Conservation (phyloP, 2,888 invertebrate species). For the Melieria crassipennis region DNA sequence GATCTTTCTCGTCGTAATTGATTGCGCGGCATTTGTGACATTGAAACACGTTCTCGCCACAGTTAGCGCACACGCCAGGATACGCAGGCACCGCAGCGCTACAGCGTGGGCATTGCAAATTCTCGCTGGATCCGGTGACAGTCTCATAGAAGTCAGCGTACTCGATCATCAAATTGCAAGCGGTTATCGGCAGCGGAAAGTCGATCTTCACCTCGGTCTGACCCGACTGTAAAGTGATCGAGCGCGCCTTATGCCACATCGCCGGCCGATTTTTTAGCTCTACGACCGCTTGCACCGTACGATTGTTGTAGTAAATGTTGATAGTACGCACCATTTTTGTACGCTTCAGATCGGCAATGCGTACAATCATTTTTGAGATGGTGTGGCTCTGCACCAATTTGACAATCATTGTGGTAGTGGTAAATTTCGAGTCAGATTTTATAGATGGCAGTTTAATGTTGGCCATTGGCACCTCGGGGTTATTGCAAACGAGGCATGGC, state of each 20-base stretch:
- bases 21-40: slow-evolving; percentile 99
- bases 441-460: slow-evolving; percentile 92
- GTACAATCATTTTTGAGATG: slow-evolving; percentile 91
- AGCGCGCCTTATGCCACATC: slow-evolving; percentile 97
- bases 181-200: slow-evolving; percentile 95
- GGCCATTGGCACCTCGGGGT: slow-evolving; percentile 92
- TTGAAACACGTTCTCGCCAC: slow-evolving; percentile 97
- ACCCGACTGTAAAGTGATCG: slow-evolving; percentile 86
- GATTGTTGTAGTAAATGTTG: slow-evolving; percentile 96
- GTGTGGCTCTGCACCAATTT: slow-evolving; percentile 95
- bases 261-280: slow-evolving; percentile 96
- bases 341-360: slow-evolving; percentile 94
- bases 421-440: slow-evolving; percentile 96
- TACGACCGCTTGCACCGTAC: slow-evolving; percentile 95
- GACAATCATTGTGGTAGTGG: slow-evolving; percentile 96
- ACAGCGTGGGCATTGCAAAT: slow-evolving; percentile 94
- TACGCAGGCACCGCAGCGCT: slow-evolving; percentile 97
- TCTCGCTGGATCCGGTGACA: slow-evolving; percentile 87
- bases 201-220: slow-evolving; percentile 97
- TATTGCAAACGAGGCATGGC: slow-evolving; percentile 97
- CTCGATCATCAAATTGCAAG: slow-evolving; percentile 98
- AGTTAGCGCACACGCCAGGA: slow-evolving; percentile 88
- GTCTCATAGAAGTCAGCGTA: slow-evolving; percentile 98
- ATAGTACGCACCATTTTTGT: slow-evolving; percentile 97
- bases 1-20: slow-evolving; percentile 99